These are phyloP conservation scores for Leptinotarsa defecta DNA, from an alignment of 1,140 invertebrate genomes.

Conservation along the genomic window DNA sequence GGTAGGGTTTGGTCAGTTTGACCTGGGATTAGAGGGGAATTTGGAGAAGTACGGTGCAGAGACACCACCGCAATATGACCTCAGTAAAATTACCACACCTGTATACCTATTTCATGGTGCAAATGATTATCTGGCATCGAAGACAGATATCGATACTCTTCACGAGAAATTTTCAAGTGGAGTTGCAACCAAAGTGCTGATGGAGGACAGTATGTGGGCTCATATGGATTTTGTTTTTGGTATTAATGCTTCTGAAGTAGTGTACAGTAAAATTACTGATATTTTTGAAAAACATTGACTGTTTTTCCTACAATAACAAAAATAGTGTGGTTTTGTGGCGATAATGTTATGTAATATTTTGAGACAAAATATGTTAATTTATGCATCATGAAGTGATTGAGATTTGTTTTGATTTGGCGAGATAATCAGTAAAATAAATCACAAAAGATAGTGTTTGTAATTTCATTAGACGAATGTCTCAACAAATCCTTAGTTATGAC, in stretches of 20 bases:
- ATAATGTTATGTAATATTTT: too few species aligned
- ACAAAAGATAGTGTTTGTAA: too few species aligned
- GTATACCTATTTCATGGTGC: constrained; percentile 60
- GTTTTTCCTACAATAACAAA: too few species aligned
- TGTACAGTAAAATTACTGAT: constrained; percentile 38
- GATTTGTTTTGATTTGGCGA: too few species aligned
- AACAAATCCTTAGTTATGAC: too few species aligned
- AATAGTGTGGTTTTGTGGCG: too few species aligned
- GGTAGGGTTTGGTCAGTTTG: constrained; percentile 66
- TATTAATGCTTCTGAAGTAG: constrained; percentile 54
- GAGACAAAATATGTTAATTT: too few species aligned
- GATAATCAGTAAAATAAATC: too few species aligned
- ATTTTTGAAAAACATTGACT: constrained; percentile 18
- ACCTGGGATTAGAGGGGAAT: constrained; percentile 62
- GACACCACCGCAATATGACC: constrained; percentile 60
- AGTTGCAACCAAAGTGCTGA: constrained; percentile 57
- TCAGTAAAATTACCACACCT: constrained; percentile 65
- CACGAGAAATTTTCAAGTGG: constrained; percentile 55
- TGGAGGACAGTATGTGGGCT: constrained; percentile 60
- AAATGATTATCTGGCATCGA: constrained; percentile 58
- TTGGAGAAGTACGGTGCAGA: constrained; percentile 57
- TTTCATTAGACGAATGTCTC: too few species aligned
- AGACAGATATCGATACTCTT: constrained; percentile 51
- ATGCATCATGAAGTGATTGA: too few species aligned
- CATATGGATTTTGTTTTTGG: constrained; percentile 66